Evolutionary conservation across 2,113 vertebrate genomes (phyloP).

Genomic region (Sprattus sprattus): DNA sequence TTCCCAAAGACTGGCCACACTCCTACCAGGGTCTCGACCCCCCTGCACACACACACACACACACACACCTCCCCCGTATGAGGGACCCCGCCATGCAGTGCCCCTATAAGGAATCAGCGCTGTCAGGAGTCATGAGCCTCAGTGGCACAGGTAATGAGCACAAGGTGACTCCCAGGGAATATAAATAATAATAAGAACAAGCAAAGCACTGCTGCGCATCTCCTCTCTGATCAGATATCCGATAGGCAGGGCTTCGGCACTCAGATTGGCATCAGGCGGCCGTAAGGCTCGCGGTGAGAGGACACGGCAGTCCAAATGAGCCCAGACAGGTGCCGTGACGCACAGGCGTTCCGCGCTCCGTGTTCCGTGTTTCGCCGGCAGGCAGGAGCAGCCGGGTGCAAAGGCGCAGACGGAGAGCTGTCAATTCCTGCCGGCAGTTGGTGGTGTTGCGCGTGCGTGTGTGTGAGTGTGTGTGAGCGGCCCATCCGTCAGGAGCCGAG

Average conservation of each 20-base stretch:
- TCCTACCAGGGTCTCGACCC: neutral
- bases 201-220: constrained; percentile 64
- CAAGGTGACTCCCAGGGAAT: constrained; percentile 80
- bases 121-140: constrained; percentile 67
- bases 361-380: neutral
- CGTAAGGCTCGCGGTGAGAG: constrained; percentile 55
- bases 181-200: constrained; percentile 74
- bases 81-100: constrained; percentile 41
- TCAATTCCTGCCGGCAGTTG: constrained; percentile 84
- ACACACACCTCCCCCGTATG: neutral
- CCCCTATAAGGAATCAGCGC: constrained; percentile 56
- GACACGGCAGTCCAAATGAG: constrained; percentile 61
- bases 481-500: constrained; percentile 95
- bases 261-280: constrained; percentile 62
- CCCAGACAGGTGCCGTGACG: constrained; percentile 65
- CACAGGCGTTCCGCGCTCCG: neutral
- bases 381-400: constrained; percentile 50
- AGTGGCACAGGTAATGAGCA: constrained; percentile 67
- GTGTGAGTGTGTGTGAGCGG: constrained; percentile 21
- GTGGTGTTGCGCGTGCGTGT: constrained; percentile 42
- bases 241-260: constrained; percentile 59
- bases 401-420: constrained; percentile 71
- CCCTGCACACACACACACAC: neutral
- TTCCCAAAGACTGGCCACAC: neutral
- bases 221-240: constrained; percentile 77